Conservation (phyloP, 2,113 vertebrate genomes). For the Phaethornis superciliosus region DNA sequence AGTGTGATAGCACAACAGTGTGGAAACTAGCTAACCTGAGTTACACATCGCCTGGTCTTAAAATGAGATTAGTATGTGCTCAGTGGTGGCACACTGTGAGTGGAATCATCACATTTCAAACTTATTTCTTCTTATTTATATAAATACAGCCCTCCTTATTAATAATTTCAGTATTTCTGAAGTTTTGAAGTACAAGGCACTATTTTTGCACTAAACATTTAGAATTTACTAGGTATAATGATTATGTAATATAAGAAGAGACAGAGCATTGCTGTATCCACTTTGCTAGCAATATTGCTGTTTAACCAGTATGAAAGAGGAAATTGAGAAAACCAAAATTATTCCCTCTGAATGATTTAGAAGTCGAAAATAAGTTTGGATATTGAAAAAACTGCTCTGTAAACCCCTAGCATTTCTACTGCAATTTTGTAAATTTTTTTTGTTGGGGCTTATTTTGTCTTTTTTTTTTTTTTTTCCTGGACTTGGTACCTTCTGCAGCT, state of each 20-base stretch:
- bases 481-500: background rate
- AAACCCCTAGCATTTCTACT: background rate
- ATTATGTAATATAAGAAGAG: background rate
- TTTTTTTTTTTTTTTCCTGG: background rate
- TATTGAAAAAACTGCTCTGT: background rate
- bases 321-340: background rate
- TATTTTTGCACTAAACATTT: background rate
- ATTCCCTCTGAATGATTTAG: background rate
- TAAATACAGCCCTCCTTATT: background rate
- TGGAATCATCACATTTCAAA: background rate
- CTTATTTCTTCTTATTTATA: background rate
- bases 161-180: background rate
- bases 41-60: background rate
- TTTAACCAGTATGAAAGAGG: background rate
- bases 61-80: background rate
- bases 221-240: background rate
- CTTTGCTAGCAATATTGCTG: background rate
- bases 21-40: background rate
- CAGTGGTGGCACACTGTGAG: fast-evolving
- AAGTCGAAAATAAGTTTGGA: background rate
- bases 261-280: background rate
- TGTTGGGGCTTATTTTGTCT: background rate
- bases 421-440: background rate
- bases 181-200: background rate
- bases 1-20: background rate